A percentile compares a stretch with the other conserved stretches of the same genome.
Evolutionary conservation across 2,113 vertebrate genomes (phyloP).

Genomic region (Rhinoderma darwinii): DNA sequence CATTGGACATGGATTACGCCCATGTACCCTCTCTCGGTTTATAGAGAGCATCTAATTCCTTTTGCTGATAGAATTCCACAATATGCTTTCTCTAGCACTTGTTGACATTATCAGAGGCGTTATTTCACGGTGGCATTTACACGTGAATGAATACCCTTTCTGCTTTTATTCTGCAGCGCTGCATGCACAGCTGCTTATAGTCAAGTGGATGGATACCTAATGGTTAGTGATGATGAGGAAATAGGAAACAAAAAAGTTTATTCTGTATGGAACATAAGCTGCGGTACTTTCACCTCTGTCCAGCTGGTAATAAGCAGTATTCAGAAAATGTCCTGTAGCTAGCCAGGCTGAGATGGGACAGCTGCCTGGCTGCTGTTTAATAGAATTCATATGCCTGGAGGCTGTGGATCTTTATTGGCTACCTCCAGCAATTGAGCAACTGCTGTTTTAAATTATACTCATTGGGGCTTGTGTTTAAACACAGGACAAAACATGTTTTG

Average conservation of each 20-base stretch:
- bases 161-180: background rate
- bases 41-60: background rate
- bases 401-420: slow-evolving; percentile 37
- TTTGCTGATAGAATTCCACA: slow-evolving; percentile 14
- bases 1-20: background rate
- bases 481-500: slow-evolving; percentile 43
- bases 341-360: slow-evolving; percentile 48
- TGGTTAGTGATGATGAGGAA: slow-evolving; percentile 36
- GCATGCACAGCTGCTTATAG: slow-evolving; percentile 36
- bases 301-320: slow-evolving; percentile 52
- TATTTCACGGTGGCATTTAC: slow-evolving; percentile 50
- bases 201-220: slow-evolving; percentile 47
- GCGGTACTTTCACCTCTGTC: slow-evolving; percentile 51
- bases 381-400: slow-evolving; percentile 47
- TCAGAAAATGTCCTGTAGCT: slow-evolving; percentile 49
- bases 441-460: slow-evolving; percentile 54
- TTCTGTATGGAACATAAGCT: slow-evolving; percentile 38
- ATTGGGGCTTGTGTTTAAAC: slow-evolving; percentile 46
- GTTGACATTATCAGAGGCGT: slow-evolving; percentile 11
- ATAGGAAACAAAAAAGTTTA: slow-evolving; percentile 51
- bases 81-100: slow-evolving; percentile 32
- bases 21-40: background rate
- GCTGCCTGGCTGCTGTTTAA: slow-evolving; percentile 49
- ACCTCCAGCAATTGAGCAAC: slow-evolving; percentile 47
- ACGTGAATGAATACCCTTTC: slow-evolving; percentile 40